Evolutionary conservation across 2,113 vertebrate genomes (phyloP).

Genomic region (Amphiprion ocellaris): DNA sequence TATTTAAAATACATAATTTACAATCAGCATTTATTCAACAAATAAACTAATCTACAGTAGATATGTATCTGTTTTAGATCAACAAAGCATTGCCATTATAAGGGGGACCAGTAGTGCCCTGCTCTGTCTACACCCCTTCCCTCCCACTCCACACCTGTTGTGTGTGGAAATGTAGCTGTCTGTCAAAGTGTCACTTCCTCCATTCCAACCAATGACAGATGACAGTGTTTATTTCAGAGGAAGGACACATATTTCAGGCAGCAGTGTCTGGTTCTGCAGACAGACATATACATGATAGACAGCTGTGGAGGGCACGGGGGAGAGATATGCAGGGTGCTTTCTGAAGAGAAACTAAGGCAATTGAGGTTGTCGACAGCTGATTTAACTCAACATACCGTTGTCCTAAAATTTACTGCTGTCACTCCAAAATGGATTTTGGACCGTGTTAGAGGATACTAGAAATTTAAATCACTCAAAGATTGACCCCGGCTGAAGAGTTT

Average conservation of each 20-base stretch:
- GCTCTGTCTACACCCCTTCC: background rate
- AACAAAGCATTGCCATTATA: constrained; percentile 25
- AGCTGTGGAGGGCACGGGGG: constrained; percentile 50
- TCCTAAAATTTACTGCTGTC: constrained; percentile 11
- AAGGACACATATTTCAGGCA: constrained; percentile 79
- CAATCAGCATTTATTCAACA: constrained; percentile 15
- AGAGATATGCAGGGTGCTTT: constrained; percentile 57
- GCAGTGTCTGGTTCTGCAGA: constrained; percentile 74
- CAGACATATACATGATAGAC: constrained; percentile 75
- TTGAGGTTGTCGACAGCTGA: constrained; percentile 57
- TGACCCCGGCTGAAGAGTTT: background rate
- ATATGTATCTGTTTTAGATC: constrained; percentile 34
- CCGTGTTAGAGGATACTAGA: background rate
- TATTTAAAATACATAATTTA: constrained; percentile 9
- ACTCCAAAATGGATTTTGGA: constrained; percentile 7
- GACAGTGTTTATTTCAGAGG: constrained; percentile 78
- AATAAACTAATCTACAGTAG: background rate
- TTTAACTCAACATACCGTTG: constrained; percentile 46
- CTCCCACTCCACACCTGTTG: constrained; percentile 1
- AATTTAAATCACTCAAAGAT: background rate
- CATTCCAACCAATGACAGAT: constrained; percentile 75
- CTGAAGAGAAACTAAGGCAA: constrained; percentile 55
- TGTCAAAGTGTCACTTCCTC: constrained; percentile 74
- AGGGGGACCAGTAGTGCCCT: background rate
- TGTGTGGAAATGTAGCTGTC: constrained; percentile 74